Evolutionary conservation across 2,797 vertebrate species (phyloP).

Genomic region (Synanceia verrucosa): DNA sequence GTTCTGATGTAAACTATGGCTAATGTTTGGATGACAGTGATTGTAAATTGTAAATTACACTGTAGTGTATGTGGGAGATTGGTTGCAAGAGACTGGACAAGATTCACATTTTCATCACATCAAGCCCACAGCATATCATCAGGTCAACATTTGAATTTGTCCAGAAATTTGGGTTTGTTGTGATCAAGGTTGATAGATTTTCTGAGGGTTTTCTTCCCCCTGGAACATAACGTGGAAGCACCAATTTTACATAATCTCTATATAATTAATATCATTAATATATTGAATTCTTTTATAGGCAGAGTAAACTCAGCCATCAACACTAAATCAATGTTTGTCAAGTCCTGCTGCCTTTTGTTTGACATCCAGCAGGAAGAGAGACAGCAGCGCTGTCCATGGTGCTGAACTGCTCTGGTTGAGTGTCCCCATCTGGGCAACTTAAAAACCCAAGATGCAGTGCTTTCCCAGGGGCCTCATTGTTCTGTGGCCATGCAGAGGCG

Average conservation of each 20-base stretch:
- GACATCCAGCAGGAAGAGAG: slow-evolving; percentile 10
- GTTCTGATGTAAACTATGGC: too few relatives aligned
- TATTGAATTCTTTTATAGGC: not conserved
- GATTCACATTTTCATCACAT: not conserved
- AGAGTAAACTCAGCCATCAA: not conserved
- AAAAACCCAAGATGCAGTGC: slow-evolving; percentile 37
- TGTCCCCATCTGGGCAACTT: slow-evolving; percentile 56
- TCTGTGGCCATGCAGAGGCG: not conserved
- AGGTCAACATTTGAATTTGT: not conserved
- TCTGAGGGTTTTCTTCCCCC: not conserved
- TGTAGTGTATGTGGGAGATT: not conserved
- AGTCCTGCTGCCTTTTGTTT: not conserved
- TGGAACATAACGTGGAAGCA: not conserved
- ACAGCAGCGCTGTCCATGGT: slow-evolving; percentile 28
- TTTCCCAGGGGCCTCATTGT: slow-evolving; percentile 61
- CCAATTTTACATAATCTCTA: not conserved
- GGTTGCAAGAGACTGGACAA: not conserved
- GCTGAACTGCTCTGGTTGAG: slow-evolving; percentile 16
- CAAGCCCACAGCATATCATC: too few relatives aligned
- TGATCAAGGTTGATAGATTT: too few relatives aligned
- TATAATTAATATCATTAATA: not conserved
- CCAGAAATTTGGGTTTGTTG: too few relatives aligned
- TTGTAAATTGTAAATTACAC: not conserved
- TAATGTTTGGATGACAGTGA: too few relatives aligned
- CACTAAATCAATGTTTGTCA: slow-evolving; percentile 18